Evolutionary conservation across 2,797 vertebrate genomes (phyloP), one percentile per base, ranked within the genome.

Genomic region (Sciurus vulgaris): DNA sequence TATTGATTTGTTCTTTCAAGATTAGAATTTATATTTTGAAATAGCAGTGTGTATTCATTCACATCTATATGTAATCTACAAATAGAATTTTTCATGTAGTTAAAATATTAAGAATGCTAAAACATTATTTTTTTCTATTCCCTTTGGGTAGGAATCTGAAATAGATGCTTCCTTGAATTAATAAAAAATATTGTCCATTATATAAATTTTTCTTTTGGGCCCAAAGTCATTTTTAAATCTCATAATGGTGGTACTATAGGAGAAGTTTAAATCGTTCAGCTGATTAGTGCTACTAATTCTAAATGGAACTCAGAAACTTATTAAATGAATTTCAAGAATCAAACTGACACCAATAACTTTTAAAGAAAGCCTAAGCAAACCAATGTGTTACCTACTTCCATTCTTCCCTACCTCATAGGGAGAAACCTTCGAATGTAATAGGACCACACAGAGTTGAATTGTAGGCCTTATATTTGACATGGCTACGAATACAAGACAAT

Each of bases 11-110:
- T 72, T 74, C 24, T 84, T 47, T 92, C 22, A 51, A 78, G 59
- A 33, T 72, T 76, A 87, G 41, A 74, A 26, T 84, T 94, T 81
- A 70, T 72, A 49, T 87, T 88, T 90, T 79, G 69, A 26, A 35
- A 15, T 54, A 44, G 17, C 5, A 22, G 15, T 70, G 1, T 65
- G 1, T 83, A 28, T 79, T 92, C 44, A 20, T 74, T 92, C 35
- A 20, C 17, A 90, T 74, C 69, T 35, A 7, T 38, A 24, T 74
- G 7, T 81, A 51, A 41, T 33, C 35, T 54, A 44, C 47, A 85
- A 67, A 76, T 76, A 87, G 49, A 78, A 59, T 7, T 94, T 86
- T 61, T 49, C 41, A 28, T n/a, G 20, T 49, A 84, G 4, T 54
- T 84, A 28, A 20, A 73, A 73, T 89, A 81, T 76, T 81, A 86